Conservation (phyloP, 2,888 invertebrate genomes). For the Callimorpha dominula region DNA sequence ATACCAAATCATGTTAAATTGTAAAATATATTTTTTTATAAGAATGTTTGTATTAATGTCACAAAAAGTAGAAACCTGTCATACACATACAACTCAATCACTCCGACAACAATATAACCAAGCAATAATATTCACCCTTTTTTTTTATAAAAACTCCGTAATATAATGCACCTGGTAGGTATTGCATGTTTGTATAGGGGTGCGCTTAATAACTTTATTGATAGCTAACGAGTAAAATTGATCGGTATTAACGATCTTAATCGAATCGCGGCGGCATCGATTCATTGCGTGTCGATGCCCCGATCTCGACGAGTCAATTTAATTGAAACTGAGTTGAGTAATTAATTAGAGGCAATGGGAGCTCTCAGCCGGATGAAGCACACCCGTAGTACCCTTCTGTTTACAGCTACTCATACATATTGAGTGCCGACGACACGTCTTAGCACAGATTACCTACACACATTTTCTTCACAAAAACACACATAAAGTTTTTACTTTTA, state of each 20-base stretch:
- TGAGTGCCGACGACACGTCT: conserved; percentile 56
- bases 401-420: conserved; percentile 72
- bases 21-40: background rate
- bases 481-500: conserved; percentile 48
- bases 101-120: conserved; percentile 24
- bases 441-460: conserved; percentile 47
- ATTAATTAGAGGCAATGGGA: conserved; percentile 85
- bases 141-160: conserved; percentile 39
- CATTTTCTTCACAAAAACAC: conserved; percentile 51
- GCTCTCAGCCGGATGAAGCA: conserved; percentile 78
- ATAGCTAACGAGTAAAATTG: conserved; percentile 80
- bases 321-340: conserved; percentile 85
- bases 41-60: no score
- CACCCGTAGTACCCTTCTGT: conserved; percentile 64
- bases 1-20: background rate
- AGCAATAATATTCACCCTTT: conserved; percentile 36
- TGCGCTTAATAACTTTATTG: conserved; percentile 77
- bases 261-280: conserved; percentile 80
- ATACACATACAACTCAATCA: background rate
- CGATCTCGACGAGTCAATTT: conserved; percentile 83
- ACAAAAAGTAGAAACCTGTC: background rate
- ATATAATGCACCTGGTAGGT: conserved; percentile 53
- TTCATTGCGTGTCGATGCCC: conserved; percentile 82
- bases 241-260: conserved; percentile 83
- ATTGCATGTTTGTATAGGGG: conserved; percentile 58